Evolutionary conservation across 2,888 invertebrate species (phyloP).

Genomic region (Mamestra brassicae): DNA sequence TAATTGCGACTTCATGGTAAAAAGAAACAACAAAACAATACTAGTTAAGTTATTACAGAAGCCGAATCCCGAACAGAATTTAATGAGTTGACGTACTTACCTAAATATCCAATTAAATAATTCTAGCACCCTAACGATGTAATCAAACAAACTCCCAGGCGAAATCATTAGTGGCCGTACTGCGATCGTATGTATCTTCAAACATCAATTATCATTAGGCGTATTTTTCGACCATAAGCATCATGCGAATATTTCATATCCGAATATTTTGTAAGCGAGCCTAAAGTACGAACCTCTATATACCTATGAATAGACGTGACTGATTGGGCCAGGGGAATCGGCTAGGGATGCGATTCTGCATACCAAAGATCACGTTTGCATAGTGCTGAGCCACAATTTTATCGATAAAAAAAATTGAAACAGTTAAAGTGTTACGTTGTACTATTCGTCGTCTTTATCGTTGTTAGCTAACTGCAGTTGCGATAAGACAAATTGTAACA

Average conservation of each 20-base stretch:
- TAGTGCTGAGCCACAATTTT: slow-evolving; percentile 67
- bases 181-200: slow-evolving; percentile 31
- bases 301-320: slow-evolving; percentile 71
- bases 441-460: slow-evolving; percentile 13
- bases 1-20: not conserved
- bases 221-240: slow-evolving; percentile 46
- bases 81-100: slow-evolving; percentile 11
- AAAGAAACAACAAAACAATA: slow-evolving; percentile 11
- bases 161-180: slow-evolving; percentile 44
- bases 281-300: slow-evolving; percentile 30
- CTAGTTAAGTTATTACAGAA: slow-evolving; percentile 9
- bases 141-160: slow-evolving; percentile 45
- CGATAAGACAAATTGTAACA: slow-evolving; percentile 36
- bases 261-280: slow-evolving; percentile 40
- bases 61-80: not conserved
- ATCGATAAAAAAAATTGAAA: slow-evolving; percentile 60
- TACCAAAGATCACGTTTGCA: slow-evolving; percentile 79
- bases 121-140: slow-evolving; percentile 45
- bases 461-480: slow-evolving; percentile 31
- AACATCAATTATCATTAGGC: slow-evolving; percentile 55
- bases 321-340: slow-evolving; percentile 76
- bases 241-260: slow-evolving; percentile 22
- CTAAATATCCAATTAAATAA: slow-evolving; percentile 48
- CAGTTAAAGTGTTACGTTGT: not conserved
- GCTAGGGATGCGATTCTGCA: slow-evolving; percentile 81